These are phyloP conservation scores for Ypsolopha sequella DNA, from an alignment of 2,888 invertebrate species.

Conservation along the genomic window DNA sequence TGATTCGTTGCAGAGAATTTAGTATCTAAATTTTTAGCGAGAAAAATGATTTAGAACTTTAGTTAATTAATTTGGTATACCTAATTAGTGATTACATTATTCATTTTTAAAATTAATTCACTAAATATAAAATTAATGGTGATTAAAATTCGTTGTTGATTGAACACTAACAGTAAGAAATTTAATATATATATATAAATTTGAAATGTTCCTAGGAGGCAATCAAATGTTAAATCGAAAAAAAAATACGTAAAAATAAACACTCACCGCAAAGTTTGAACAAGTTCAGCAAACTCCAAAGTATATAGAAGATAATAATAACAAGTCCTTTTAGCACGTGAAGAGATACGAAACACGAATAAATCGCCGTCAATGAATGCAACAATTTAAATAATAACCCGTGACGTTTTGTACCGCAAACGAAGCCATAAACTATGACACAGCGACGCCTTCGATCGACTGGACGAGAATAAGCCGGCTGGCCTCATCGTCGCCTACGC, in stretches of 20 bases:
- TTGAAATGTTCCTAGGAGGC: too few relatives aligned
- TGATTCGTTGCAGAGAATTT: too few relatives aligned
- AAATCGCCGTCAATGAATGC: slow-evolving; percentile 40
- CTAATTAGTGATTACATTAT: too few relatives aligned
- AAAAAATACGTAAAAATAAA: slow-evolving; percentile 5
- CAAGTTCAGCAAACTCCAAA: slow-evolving; percentile 27
- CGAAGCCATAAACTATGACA: slow-evolving; percentile 63
- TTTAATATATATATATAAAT: too few relatives aligned
- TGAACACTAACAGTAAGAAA: too few relatives aligned
- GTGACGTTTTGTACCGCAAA: slow-evolving; percentile 40
- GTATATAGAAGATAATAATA: neutral
- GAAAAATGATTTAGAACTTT: too few relatives aligned
- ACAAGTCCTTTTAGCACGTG: slow-evolving; percentile 47
- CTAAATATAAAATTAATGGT: too few relatives aligned
- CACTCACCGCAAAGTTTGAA: slow-evolving; percentile 32
- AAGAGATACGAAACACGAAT: slow-evolving; percentile 39
- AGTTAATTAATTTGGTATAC: too few relatives aligned
- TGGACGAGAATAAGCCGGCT: slow-evolving; percentile 57
- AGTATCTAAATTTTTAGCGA: too few relatives aligned
- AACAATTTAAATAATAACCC: slow-evolving; percentile 54
- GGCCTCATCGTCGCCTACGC: slow-evolving; percentile 50
- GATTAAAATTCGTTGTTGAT: too few relatives aligned
- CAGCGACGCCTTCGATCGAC: slow-evolving; percentile 66
- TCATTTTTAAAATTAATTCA: too few relatives aligned
- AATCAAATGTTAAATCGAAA: neutral